phyloP scores from a whole-genome alignment of 2,888 invertebrate species.

The Ichneumon xanthorius region DNA sequence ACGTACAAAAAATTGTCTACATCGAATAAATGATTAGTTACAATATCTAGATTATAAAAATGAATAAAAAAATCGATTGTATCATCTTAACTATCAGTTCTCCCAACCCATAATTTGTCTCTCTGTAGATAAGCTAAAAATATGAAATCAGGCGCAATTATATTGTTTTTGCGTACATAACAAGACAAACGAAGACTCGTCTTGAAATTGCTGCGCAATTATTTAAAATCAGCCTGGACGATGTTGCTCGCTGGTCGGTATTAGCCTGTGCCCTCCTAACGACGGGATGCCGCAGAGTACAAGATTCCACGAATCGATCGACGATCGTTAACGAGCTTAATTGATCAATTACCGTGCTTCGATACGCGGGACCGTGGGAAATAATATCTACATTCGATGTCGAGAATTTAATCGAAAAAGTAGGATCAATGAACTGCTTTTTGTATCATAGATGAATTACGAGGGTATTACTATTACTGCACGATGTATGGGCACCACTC shows the following conservation, averaged over 20 bases:
- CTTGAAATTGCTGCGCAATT: neutral
- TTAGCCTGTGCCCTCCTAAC: conserved; percentile 3
- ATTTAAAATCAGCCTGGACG: neutral
- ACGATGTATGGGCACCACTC: neutral
- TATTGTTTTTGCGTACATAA: neutral
- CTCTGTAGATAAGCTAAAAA: neutral
- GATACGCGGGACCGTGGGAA: conserved; percentile 2
- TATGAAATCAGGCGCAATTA: neutral
- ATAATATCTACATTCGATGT: conserved; percentile 1
- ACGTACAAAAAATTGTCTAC: neutral
- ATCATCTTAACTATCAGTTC: neutral
- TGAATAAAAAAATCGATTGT: neutral
- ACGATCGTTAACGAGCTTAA: conserved; percentile 18
- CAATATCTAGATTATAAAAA: too few species aligned
- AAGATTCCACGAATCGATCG: conserved; percentile 25
- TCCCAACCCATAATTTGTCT: neutral
- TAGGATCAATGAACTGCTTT: neutral
- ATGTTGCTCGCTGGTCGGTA: neutral
- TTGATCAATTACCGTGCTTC: conserved; percentile 7
- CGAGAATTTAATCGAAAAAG: neutral
- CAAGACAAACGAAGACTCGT: neutral
- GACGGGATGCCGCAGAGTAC: conserved; percentile 31
- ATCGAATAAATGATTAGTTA: neutral
- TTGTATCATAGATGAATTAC: neutral
- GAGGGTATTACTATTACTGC: neutral